These are phyloP conservation scores for Pyralis farinalis DNA, from an alignment of 2,888 invertebrate genomes.

Conservation along the genomic window DNA sequence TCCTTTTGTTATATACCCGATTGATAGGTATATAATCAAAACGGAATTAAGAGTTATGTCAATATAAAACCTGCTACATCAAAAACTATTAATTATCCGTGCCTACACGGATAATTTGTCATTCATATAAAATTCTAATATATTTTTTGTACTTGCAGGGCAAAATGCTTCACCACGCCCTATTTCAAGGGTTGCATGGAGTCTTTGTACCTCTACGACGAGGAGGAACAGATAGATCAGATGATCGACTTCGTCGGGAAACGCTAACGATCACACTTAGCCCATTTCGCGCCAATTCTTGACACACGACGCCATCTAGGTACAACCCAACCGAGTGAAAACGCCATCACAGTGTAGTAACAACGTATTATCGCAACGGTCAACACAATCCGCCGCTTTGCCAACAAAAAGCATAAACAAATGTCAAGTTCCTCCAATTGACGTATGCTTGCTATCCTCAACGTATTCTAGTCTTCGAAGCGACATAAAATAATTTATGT, in stretches of 20 bases:
- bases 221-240: conserved; percentile 88
- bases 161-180: conserved; percentile 89
- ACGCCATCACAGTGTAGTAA: conserved; percentile 34
- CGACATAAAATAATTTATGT: conserved; percentile 68
- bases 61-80: too few relatives aligned
- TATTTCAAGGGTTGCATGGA: conserved; percentile 92
- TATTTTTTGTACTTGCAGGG: conserved; percentile 76
- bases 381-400: conserved; percentile 51
- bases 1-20: too few relatives aligned
- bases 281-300: conserved; percentile 44
- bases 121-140: too few relatives aligned
- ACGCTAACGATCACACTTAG: conserved; percentile 60
- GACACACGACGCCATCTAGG: conserved; percentile 45
- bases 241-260: conserved; percentile 90
- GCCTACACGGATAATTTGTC: too few relatives aligned
- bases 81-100: too few relatives aligned
- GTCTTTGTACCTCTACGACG: conserved; percentile 88
- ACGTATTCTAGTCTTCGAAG: conserved; percentile 78
- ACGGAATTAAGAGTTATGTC: too few relatives aligned
- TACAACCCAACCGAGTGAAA: conserved; percentile 42
- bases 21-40: too few relatives aligned
- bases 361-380: conserved; percentile 38
- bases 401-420: conserved; percentile 55
- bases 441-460: conserved; percentile 79
- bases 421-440: conserved; percentile 60